These are phyloP conservation scores for Leistus spinibarbis DNA, from an alignment of 2,888 invertebrate species.

Conservation along the genomic window DNA sequence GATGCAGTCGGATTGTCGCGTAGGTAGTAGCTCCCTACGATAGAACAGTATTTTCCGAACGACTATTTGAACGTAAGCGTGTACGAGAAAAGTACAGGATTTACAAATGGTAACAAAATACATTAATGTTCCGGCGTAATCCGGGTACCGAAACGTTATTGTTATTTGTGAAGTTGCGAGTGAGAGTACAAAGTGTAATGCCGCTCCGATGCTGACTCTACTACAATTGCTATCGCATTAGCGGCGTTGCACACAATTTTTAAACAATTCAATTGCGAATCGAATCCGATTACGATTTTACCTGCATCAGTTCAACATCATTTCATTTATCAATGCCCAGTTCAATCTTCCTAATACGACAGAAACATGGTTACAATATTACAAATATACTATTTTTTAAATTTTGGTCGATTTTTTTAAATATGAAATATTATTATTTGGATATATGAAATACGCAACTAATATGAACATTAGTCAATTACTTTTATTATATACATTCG, in stretches of 20 bases:
- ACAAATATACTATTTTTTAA: too few relatives aligned
- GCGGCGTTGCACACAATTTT: background rate
- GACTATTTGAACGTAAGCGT: constrained; percentile 2
- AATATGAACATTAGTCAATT: too few relatives aligned
- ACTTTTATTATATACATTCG: too few relatives aligned
- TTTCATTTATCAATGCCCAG: too few relatives aligned
- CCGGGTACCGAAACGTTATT: constrained; percentile 3
- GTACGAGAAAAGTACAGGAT: background rate
- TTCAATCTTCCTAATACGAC: too few relatives aligned
- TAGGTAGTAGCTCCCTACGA: too few relatives aligned
- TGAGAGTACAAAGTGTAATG: background rate
- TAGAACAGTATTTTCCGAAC: background rate
- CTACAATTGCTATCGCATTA: background rate
- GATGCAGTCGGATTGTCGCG: background rate
- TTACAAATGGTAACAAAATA: constrained; percentile 3
- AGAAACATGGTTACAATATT: too few relatives aligned
- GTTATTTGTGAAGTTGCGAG: background rate
- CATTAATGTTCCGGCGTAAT: constrained; percentile 2
- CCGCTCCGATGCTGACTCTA: background rate
- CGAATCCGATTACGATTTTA: background rate
- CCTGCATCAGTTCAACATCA: too few relatives aligned
- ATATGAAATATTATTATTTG: too few relatives aligned
- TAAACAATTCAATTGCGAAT: background rate
- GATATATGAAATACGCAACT: too few relatives aligned
- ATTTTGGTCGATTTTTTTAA: too few relatives aligned